These are phyloP conservation scores for Mirounga angustirostris DNA, from an alignment of 2,113 vertebrate species.

Conservation along the genomic window DNA sequence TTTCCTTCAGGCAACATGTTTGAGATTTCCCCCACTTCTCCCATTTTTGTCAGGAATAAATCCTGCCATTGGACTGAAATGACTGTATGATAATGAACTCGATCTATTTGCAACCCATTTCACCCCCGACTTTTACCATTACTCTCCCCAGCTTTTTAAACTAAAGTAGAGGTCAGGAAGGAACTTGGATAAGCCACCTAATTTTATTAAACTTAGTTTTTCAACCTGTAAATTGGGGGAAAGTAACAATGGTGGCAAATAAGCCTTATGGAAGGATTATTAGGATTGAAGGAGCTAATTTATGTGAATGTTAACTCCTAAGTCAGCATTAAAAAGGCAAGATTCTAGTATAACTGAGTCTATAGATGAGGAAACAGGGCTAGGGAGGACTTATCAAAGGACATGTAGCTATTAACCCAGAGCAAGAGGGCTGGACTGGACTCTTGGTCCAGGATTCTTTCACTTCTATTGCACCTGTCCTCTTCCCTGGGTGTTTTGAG, in stretches of 20 bases:
- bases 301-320: background rate
- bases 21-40: background rate
- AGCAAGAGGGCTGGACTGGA: conserved; percentile 2
- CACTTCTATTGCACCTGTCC: background rate
- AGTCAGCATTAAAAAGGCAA: background rate
- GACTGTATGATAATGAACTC: background rate
- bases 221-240: background rate
- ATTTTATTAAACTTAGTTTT: background rate
- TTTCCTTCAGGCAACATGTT: background rate
- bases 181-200: background rate
- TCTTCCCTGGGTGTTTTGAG: background rate
- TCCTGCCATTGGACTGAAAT: background rate
- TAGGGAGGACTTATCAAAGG: background rate
- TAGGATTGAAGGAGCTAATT: background rate
- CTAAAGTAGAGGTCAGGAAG: background rate
- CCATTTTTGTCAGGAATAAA: background rate
- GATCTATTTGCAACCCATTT: background rate
- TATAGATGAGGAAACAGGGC: background rate
- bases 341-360: background rate
- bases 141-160: background rate
- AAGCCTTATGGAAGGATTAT: background rate
- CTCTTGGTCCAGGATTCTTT: background rate
- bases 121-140: background rate
- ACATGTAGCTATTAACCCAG: background rate
- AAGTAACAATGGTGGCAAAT: background rate